phyloP scores from a whole-genome alignment of 2,113 vertebrate species.

The Lophochroa leadbeateri region DNA sequence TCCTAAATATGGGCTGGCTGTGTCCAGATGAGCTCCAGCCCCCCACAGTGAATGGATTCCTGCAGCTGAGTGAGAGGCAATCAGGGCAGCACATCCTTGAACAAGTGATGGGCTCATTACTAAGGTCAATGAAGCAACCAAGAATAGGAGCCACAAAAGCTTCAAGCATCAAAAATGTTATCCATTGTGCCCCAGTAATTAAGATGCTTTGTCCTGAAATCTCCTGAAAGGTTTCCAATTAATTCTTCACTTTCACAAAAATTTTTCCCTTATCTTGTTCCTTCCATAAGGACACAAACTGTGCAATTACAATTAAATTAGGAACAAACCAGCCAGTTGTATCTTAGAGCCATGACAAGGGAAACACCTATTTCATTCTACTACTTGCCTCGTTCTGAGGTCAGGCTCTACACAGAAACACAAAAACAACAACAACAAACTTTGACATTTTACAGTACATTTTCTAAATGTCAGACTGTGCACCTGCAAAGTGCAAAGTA shows the following conservation, averaged over 20 bases:
- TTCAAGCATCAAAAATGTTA: not conserved
- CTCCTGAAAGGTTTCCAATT: not conserved
- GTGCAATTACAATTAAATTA: conserved; percentile 24
- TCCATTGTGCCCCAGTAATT: not conserved
- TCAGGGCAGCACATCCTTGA: not conserved
- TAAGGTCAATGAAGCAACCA: not conserved
- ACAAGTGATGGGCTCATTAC: not conserved
- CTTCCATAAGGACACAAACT: not conserved
- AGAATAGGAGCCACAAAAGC: not conserved
- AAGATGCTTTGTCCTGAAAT: not conserved
- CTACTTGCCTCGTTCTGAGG: not conserved
- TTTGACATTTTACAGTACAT: not conserved
- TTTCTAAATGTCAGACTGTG: not conserved
- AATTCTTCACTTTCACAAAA: not conserved
- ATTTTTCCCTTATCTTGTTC: not conserved
- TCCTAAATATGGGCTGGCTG: not conserved
- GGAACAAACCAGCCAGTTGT: not conserved
- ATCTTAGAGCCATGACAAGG: not conserved
- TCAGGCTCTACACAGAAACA: not conserved
- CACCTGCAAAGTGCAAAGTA: not conserved
- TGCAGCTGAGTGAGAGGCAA: not conserved
- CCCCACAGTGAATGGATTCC: not conserved
- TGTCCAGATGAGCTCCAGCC: not conserved
- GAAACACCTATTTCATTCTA: not conserved
- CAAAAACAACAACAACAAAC: not conserved